These are phyloP conservation scores for Ammodytes dubius DNA, from an alignment of 2,113 vertebrate genomes.

Conservation along the genomic window DNA sequence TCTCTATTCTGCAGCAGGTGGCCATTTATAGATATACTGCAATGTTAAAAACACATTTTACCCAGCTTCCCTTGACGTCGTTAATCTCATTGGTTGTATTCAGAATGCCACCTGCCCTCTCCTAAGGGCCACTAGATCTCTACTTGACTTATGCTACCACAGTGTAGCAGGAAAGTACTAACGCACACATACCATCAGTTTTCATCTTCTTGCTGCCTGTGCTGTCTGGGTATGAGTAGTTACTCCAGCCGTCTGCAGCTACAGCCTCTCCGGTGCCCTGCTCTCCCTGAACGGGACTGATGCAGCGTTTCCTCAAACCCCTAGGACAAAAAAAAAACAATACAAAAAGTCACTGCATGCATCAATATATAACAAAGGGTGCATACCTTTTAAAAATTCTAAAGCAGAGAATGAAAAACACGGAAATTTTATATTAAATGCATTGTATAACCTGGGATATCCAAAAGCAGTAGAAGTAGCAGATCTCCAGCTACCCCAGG, in stretches of 20 bases:
- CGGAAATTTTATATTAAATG: fast-evolving
- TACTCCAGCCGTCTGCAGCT: conserved; percentile 74
- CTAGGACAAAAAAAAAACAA: conserved; percentile 47
- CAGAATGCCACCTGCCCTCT: conserved; percentile 7
- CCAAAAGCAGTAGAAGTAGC: conserved; percentile 58
- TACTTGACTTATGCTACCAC: conserved; percentile 3
- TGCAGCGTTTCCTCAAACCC: conserved; percentile 87
- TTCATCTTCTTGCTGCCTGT: conserved; percentile 90
- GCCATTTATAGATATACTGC: not conserved
- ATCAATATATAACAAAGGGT: not conserved
- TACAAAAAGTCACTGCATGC: not conserved
- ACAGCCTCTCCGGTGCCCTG: conserved; percentile 74
- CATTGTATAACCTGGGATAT: conserved; percentile 64
- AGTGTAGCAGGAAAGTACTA: not conserved
- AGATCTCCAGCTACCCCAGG: conserved; percentile 90
- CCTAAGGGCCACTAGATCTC: not conserved
- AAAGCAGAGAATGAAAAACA: not conserved
- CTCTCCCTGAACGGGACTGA: conserved; percentile 88
- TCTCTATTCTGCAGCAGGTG: conserved; percentile 3
- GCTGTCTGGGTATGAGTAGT: conserved; percentile 78
- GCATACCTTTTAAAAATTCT: not conserved
- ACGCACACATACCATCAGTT: conserved; percentile 85
- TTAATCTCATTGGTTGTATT: conserved; percentile 15
- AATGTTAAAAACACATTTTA: not conserved
- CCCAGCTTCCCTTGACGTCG: not conserved